Percentiles rank a stretch among this genome's conserved stretches.
Conservation (phyloP, 2,797 vertebrate species). For the Synaphobranchus kaupii region DNA sequence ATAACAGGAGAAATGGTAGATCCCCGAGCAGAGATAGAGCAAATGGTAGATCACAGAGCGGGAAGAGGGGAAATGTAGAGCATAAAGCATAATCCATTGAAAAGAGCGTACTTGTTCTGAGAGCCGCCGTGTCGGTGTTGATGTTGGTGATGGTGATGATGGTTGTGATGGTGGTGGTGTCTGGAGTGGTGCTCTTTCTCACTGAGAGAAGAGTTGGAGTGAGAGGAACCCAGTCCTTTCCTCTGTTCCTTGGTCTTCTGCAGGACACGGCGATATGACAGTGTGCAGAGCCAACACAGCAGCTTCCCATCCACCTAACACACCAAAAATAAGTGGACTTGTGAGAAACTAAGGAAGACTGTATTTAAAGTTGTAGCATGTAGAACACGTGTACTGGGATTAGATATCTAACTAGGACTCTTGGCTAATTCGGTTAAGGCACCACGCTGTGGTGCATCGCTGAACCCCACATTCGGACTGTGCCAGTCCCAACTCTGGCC, state of each 20-base stretch:
- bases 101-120: slow-evolving; percentile 88
- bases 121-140: slow-evolving; percentile 83
- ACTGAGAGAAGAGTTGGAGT: slow-evolving; percentile 90
- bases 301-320: slow-evolving; percentile 94
- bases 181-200: slow-evolving; percentile 96
- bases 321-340: background rate
- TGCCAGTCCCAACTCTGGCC: too few species aligned
- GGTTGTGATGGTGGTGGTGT: slow-evolving; percentile 88
- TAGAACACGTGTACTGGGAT: background rate
- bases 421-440: too few species aligned
- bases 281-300: slow-evolving; percentile 96
- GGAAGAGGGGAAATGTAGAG: background rate
- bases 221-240: slow-evolving; percentile 90
- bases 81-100: slow-evolving; percentile 28
- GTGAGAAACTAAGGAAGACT: background rate
- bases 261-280: slow-evolving; percentile 95
- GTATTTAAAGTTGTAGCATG: background rate
- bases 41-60: background rate
- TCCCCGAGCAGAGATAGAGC: background rate
- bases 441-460: too few species aligned
- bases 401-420: background rate
- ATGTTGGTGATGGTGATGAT: slow-evolving; percentile 67
- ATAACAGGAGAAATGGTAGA: too few species aligned
- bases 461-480: too few species aligned
- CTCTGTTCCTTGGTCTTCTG: slow-evolving; percentile 99